Percentiles rank a stretch among this genome's conserved stretches.
Evolutionary conservation across 2,888 invertebrate species (phyloP).

Genomic region (Podotricha telesiphe): DNA sequence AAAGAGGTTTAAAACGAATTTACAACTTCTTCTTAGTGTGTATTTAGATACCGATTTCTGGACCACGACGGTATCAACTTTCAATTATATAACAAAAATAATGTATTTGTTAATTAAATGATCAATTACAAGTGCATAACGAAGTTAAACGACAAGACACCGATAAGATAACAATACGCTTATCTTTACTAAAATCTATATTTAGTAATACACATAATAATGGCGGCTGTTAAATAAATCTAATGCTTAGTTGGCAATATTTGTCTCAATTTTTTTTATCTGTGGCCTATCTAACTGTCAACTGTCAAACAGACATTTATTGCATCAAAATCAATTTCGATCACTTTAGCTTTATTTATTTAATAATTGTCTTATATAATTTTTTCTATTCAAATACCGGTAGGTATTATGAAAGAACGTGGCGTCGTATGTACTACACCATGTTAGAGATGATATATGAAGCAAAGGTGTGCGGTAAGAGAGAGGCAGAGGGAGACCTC

Average conservation of each 20-base stretch:
- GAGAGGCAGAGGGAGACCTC: too few relatives aligned
- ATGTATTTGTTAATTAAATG: conserved; percentile 14
- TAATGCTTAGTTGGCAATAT: conserved; percentile 10
- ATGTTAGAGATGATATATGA: too few relatives aligned
- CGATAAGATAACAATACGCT: conserved; percentile 29
- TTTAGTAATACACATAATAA: conserved; percentile 20
- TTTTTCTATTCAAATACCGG: too few relatives aligned
- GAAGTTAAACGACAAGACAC: conserved; percentile 30
- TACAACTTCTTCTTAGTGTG: neutral
- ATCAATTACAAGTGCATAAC: conserved; percentile 27
- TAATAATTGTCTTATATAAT: too few relatives aligned
- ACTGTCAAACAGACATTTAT: neutral
- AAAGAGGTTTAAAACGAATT: neutral
- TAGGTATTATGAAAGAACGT: too few relatives aligned
- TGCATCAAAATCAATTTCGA: neutral
- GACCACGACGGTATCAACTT: conserved; percentile 7
- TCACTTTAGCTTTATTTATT: neutral
- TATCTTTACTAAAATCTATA: conserved; percentile 31
- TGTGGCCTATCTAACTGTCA: conserved; percentile 5
- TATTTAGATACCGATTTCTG: neutral
- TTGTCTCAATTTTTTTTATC: conserved; percentile 9
- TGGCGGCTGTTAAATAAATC: neutral
- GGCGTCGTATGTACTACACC: too few relatives aligned
- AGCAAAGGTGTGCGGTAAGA: too few relatives aligned
- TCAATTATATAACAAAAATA: conserved; percentile 23